Base-by-base conservation (phyloP, 2,797 vertebrate genomes). In the Remorina albescens region DNA sequence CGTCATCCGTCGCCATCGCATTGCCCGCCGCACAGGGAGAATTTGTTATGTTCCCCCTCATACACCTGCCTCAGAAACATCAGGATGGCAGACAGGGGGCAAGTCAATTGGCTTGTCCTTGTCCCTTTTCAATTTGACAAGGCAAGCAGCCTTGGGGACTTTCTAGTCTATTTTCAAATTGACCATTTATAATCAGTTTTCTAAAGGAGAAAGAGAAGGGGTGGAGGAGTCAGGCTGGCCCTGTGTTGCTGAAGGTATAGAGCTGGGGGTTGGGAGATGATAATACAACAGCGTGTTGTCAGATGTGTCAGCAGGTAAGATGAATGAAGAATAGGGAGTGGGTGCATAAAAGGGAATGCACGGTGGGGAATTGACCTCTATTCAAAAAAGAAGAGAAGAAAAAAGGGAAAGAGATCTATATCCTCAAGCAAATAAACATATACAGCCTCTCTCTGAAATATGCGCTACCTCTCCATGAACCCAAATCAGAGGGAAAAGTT, bases 171-270 rank as follows among this genome's bases (percentile, higher is more conserved):
- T 95, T 95, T 95, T 94, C 92, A 95, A 94, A 94, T 93, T 94
- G 93, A 94, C 93, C 93, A 91, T 94, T 94, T 94, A 91, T 94
- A 94, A 95, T 95, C 93, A 93, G 92, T 90, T 93, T 93, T 93
- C 89, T 88, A 91, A 94, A 92, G 83, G 89, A 89, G 88, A 88
- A 84, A 81, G 77, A 74, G n/a, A 87, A 84, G 70, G 86, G 84
- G 81, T 71, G 87, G 88, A 82, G 80, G 83, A 84, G 89, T 72
- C 15, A 62, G 63, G 77, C 66, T 18, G 8, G 80, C 67, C 70
- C 83, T 19, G 71, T 71, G 84, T 89, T 87, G 83, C 87, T 85
- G 83, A 91, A 57, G 87, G 81, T 85, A 66, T 64, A 76, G 81
- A 70, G 84, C 80, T 82, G 86, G 87, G 87, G 86, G 88, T 82